Base-by-base conservation (phyloP, 2,888 invertebrate genomes). In the Perdita meconis region DNA sequence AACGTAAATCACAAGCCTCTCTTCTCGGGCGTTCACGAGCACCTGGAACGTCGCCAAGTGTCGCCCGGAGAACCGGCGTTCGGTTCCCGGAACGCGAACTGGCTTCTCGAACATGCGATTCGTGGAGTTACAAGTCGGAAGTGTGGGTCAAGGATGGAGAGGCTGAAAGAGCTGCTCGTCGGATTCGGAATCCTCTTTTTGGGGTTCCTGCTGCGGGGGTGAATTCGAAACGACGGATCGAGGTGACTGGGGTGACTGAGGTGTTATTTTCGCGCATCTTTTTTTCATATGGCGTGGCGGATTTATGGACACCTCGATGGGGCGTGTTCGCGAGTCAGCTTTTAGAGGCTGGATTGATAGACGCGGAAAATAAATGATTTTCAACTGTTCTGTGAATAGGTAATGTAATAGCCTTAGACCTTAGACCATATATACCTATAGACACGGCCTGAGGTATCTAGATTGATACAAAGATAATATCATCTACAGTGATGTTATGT, bases 1-100 rank as follows among this genome's bases (percentile, higher is more conserved):
- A 83, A 81, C 83, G 83, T 78, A 73, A 73, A 67, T 76, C 70
- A 44, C 42, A 24, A 34, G 30, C 6, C 24, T 36, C 44, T 47
- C 24, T 3, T 50, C 42, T 30, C 16, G 30, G 10, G n/a, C 13
- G 2, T 13, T 34, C 30, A 10, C 22, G 16, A 12, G 36, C 34
- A 30, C 24, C 47, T 73, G 55, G 47, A 73, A n/a, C 12, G 0
- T 4, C 19, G 44, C 69, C 65, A 70, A 24, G 4, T 12, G 8
- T 36, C 36, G 10, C 19, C 13, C 3, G 34, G n/a, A 10, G 12
- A n/a, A 6, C 12, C 26, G 3, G 16, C 3, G 4, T 1, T 19
- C 16, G 19, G 16, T 19, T 13, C 22, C 36, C 19, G 13, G 26
- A 6, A 1, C 13, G 12, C 16, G 55, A 19, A 1, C 34, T 22